Base-by-base conservation (phyloP, 2,888 invertebrate species). In the Heteropelma amictum region DNA sequence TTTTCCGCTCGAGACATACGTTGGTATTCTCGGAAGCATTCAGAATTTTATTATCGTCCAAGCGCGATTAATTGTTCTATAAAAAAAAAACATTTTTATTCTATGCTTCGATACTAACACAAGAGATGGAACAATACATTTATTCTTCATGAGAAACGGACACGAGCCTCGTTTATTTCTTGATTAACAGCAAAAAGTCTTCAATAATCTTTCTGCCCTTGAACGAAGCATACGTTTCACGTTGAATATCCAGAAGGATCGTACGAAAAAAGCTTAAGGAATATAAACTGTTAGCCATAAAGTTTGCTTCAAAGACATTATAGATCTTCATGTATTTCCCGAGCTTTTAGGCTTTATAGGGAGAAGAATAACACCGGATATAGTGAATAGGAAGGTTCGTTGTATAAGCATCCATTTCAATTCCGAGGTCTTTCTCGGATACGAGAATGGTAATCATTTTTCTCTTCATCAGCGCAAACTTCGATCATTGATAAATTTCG, bases 271-370 rank as follows among this genome's bases (percentile, higher is more conserved):
- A 21, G 42, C 10, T 1, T 42, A 14, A 53, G 19, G 54, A 28
- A 23, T 3, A 4, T 14, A 3, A 14, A 14, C 10, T 19, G 30
- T 40, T 65, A 42, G n/a, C n/a, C n/a, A n/a, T n/a, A 65, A 54
- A 53, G 42, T 53, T 64, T 40, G 40, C 64, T n/a, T 40, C 3
- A 17, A 1, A 12, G 30, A 12, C 51, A 35, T 17, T 47, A 64
- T 47, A 47, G 19, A 56, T 47, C 17, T 56, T 47, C 42, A 12
- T 54, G 33, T 56, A 68, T 49, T 69, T 42, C 53, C 51, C 21
- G 40, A 40, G 60, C 51, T 49, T 23, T 8, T 21, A 19, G 23
- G 42, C 49, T 30, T 69, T 40, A 23, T 49, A 38, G 12, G 14
- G 12, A 35, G 23, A 14, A 40, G 28, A 51, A 40, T 51, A 49